Conservation (phyloP, 1,140 invertebrate species). For the Homalodisca vitripennis region DNA sequence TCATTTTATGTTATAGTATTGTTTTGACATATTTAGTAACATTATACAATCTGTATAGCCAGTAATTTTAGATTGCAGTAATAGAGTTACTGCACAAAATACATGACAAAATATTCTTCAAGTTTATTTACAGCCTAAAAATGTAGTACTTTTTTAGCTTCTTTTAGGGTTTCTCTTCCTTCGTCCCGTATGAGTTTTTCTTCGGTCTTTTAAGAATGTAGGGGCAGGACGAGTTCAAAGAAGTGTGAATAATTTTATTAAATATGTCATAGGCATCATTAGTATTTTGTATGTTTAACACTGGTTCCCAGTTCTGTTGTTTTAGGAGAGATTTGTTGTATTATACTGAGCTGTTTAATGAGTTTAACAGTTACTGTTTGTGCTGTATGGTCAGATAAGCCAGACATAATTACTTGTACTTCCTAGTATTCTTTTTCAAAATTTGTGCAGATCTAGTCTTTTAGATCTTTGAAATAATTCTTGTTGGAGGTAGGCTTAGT, state of each 20-base stretch:
- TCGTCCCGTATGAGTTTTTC: not conserved
- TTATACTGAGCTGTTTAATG: not conserved
- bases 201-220: not conserved
- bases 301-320: not conserved
- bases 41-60: too few relatives aligned
- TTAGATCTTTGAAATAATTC: not conserved
- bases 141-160: too few relatives aligned
- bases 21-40: too few relatives aligned
- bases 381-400: not conserved
- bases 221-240: not conserved
- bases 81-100: too few relatives aligned
- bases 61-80: too few relatives aligned
- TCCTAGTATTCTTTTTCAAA: not conserved
- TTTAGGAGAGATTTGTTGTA: not conserved
- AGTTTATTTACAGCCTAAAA: too few relatives aligned
- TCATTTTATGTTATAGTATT: too few relatives aligned
- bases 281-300: not conserved
- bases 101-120: too few relatives aligned
- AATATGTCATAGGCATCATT: not conserved
- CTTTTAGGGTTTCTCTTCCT: not conserved
- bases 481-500: not conserved
- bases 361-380: not conserved
- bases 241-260: not conserved
- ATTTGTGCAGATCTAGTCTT: not conserved
- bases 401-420: not conserved